phyloP scores from a whole-genome alignment of 35 echinoderm and acorn worm genomes.

The Patiria miniata region DNA sequence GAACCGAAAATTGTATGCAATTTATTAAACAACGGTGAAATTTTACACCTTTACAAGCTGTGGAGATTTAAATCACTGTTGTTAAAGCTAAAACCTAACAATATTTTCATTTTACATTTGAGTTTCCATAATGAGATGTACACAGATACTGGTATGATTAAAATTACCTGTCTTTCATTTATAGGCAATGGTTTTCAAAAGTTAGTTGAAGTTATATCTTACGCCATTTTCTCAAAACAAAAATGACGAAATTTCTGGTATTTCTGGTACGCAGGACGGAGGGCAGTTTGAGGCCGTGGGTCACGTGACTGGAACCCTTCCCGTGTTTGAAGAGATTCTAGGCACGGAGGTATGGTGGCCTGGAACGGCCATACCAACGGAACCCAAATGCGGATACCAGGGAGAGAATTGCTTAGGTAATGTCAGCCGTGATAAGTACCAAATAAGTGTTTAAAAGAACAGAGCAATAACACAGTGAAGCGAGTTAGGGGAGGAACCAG shows the following conservation, averaged over 20 bases:
- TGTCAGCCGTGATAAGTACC: background rate
- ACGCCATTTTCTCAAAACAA: too few relatives aligned
- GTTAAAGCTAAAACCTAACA: background rate
- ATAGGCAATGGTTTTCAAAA: too few relatives aligned
- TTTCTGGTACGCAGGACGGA: constrained; percentile 2
- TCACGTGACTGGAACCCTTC: constrained; percentile 27
- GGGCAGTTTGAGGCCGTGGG: constrained; percentile 58
- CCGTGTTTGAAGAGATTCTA: constrained; percentile 4
- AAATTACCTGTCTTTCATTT: too few relatives aligned
- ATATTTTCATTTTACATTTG: background rate
- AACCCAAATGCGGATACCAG: constrained; percentile 75
- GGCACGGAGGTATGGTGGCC: constrained; percentile 73
- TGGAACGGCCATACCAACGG: constrained; percentile 46
- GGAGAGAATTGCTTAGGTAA: constrained; percentile 79
- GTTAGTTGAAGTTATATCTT: too few relatives aligned
- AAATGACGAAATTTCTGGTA: background rate
- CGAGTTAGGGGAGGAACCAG: background rate
- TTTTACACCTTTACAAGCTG: background rate
- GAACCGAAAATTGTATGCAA: background rate
- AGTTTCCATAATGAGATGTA: background rate
- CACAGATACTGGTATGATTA: too few relatives aligned
- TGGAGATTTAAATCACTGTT: background rate
- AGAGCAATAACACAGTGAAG: background rate
- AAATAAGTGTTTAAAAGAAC: background rate
- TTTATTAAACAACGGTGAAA: background rate